These are phyloP conservation scores for Acridotheres tristis DNA, from an alignment of 2,797 vertebrate genomes.

Conservation along the genomic window DNA sequence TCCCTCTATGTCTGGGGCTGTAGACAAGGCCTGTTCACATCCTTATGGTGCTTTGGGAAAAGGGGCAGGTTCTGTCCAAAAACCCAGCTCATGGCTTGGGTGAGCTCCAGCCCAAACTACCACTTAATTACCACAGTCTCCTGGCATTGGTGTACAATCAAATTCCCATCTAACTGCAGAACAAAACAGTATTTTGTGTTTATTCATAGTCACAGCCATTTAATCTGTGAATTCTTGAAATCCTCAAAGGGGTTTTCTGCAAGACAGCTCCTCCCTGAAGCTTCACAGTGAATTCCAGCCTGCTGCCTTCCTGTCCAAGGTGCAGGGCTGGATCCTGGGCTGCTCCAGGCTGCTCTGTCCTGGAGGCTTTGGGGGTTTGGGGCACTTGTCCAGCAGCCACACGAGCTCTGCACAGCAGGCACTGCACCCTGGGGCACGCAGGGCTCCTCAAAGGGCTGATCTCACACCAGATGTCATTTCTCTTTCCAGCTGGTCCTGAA, in stretches of 20 bases:
- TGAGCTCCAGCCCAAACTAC: neutral
- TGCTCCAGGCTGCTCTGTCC: neutral
- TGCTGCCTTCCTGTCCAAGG: fast-evolving
- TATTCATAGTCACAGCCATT: neutral
- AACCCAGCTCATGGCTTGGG: neutral
- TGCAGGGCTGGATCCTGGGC: neutral
- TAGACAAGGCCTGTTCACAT: neutral
- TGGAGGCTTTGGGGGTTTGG: fast-evolving
- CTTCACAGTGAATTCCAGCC: neutral
- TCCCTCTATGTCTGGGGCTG: neutral
- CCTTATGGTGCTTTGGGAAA: neutral
- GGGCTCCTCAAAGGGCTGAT: neutral
- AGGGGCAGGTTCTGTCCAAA: neutral
- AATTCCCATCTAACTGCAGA: neutral
- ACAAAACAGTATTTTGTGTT: neutral
- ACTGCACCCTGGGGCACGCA: neutral
- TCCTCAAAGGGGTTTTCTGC: neutral
- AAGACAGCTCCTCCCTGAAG: neutral
- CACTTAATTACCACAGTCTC: conserved; percentile 1
- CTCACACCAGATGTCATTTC: neutral
- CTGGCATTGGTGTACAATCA: neutral
- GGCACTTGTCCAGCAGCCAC: neutral
- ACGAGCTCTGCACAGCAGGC: neutral
- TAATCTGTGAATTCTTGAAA: neutral
- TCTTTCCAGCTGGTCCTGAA: neutral